Base-by-base conservation (phyloP, 2,113 vertebrate species). In the Anthoscopus minutus region DNA sequence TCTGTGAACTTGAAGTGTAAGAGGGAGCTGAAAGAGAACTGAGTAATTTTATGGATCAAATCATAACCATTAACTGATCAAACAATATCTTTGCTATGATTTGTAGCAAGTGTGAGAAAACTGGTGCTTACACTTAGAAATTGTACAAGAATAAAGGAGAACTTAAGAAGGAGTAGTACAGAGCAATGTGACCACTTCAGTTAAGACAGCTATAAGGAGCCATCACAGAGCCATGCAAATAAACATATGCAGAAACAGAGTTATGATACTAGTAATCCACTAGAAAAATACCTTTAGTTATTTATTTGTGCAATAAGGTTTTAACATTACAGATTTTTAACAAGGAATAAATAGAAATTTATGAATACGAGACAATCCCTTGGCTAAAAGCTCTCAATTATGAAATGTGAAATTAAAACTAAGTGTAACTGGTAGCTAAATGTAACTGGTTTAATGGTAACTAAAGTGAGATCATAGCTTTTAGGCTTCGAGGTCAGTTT, bases 401-500 rank as follows among this genome's bases (percentile, higher is more conserved):
- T 73, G 33, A 76, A 81, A 69, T 73, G 15, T 65, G 62, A 83
- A 83, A 81, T 51, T 71, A 48, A 86, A 94, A 45, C 11, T 74
- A 67, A 64, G 48, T 66, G 7, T 56, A 38, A 53, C 27, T 47
- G 25, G 7, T 72, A 57, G 47, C 13, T 53, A n/a, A 57, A 22
- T 40, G 9, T 57, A 72, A n/a, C 19, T 50, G 33, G 3, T 82
- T 74, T 70, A 50, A 28, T 57, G 11, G 33, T 82, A 54, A 44
- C 21, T 65, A 53, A 74, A 90, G 44, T 44, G 70, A 45, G 24
- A 73, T 72, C 74, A 53, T 37, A 56, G 30, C 54, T 45, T 91
- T 47, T 17, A 35, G 6, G n/a, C 45, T 89, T 69, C 38, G 71
- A 48, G 33, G 60, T 86, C n/a, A 37, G 10, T 84, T 94, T 62